A percentile compares a stretch with the other conserved stretches of the same genome.
Conservation (phyloP, 1,140 invertebrate genomes). For the Hetaerina americana region DNA sequence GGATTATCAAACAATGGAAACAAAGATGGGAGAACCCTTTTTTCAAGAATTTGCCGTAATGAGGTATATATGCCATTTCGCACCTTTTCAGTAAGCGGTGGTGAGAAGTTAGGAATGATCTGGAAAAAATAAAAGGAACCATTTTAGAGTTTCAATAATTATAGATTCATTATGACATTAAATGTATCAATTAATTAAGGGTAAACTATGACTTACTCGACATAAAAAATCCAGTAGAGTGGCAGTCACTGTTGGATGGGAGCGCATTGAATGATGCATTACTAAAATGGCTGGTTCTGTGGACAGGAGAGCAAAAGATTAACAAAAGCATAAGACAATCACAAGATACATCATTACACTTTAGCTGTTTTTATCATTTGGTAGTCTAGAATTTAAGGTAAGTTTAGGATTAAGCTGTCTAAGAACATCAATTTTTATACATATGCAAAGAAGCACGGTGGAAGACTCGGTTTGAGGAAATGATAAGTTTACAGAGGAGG, state of each 20-base stretch:
- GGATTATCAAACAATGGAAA: constrained; percentile 85
- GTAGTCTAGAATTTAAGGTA: no score
- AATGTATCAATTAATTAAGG: constrained; percentile 6
- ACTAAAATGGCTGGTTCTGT: constrained; percentile 93
- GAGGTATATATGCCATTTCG: constrained; percentile 82
- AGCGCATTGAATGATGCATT: constrained; percentile 93
- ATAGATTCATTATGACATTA: not conserved
- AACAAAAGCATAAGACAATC: no score
- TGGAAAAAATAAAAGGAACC: constrained; percentile 32
- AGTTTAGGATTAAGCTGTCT: no score
- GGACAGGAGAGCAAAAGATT: not conserved
- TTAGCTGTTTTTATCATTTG: no score
- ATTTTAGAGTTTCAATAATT: no score
- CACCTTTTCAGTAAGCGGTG: constrained; percentile 69
- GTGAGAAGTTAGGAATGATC: constrained; percentile 89
- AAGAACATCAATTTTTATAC: no score
- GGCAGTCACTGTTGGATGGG: constrained; percentile 88
- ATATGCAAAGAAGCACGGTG: no score
- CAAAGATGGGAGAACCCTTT: constrained; percentile 78
- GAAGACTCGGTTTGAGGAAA: no score
- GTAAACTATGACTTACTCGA: not conserved
- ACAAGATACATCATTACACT: no score
- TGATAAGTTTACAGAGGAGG: no score
- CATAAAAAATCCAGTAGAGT: constrained; percentile 81
- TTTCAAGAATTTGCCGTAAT: constrained; percentile 85